Conservation (phyloP, 2,888 invertebrate genomes). For the Mechanitis mazaeus region DNA sequence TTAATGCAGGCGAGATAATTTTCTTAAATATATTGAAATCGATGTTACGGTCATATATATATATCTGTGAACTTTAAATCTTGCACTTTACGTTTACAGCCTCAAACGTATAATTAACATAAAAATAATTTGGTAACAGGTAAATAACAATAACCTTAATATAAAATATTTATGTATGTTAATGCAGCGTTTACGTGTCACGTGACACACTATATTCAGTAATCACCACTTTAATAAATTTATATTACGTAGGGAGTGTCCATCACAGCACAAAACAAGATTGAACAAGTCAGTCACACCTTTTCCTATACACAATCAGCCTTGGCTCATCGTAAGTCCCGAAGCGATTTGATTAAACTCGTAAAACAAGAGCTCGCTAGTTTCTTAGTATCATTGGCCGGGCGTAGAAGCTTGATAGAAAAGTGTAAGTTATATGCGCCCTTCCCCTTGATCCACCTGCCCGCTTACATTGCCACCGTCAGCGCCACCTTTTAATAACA, state of each 20-base stretch:
- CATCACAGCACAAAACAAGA: conserved; percentile 16
- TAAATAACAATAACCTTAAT: no score
- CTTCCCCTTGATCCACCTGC: conserved; percentile 49
- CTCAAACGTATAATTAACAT: no score
- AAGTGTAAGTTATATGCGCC: conserved; percentile 53
- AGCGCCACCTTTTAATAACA: conserved; percentile 68
- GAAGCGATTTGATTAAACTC: conserved; percentile 72
- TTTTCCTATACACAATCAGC: conserved; percentile 54
- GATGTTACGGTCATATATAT: conserved; percentile 32
- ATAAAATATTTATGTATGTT: conserved; percentile 3
- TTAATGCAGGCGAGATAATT: conserved; percentile 50
- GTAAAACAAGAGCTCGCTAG: conserved; percentile 59
- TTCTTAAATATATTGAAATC: conserved; percentile 11
- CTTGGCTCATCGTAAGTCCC: conserved; percentile 59
- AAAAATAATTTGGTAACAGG: no score
- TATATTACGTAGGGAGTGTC: conserved; percentile 40
- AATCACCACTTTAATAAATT: neutral
- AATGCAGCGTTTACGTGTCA: conserved; percentile 24
- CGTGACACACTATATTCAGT: conserved; percentile 14
- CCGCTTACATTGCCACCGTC: conserved; percentile 43
- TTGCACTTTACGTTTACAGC: no score
- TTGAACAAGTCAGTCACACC: neutral
- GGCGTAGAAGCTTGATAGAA: conserved; percentile 40
- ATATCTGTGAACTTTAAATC: no score
- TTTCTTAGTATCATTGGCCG: conserved; percentile 29